phyloP scores from a whole-genome alignment of 2,888 invertebrate genomes.

The Epistrophella euchroma region DNA sequence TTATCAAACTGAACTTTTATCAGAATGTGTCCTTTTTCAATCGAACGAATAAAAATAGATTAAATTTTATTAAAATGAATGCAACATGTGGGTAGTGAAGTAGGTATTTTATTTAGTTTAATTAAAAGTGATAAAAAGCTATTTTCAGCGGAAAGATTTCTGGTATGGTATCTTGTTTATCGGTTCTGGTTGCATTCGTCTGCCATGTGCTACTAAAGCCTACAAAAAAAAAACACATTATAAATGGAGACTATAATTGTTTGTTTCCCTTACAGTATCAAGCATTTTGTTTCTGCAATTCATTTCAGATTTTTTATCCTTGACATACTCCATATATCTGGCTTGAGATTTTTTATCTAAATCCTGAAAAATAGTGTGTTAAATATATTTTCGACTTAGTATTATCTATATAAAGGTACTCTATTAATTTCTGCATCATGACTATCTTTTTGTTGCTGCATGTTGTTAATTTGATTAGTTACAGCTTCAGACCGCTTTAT shows the following conservation, averaged over 20 bases:
- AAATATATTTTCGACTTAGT: neutral
- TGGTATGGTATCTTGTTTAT: constrained; percentile 55
- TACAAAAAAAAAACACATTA: neutral
- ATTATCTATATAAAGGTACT: neutral
- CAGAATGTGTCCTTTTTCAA: constrained; percentile 17
- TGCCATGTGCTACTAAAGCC: constrained; percentile 49
- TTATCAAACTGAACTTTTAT: constrained; percentile 37
- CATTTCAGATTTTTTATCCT: constrained; percentile 48
- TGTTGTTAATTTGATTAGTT: constrained; percentile 1
- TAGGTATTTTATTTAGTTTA: constrained; percentile 30
- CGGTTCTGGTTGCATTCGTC: constrained; percentile 29
- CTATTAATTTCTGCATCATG: constrained; percentile 5
- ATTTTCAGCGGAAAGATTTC: constrained; percentile 53
- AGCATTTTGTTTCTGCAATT: constrained; percentile 49
- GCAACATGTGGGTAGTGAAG: neutral
- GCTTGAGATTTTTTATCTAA: constrained; percentile 14
- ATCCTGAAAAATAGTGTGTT: constrained; percentile 10
- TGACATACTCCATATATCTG: constrained; percentile 49
- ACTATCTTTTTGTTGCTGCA: constrained; percentile 35
- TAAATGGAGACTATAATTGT: neutral
- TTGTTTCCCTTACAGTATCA: constrained; percentile 41
- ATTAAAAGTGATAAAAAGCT: neutral
- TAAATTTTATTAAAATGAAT: constrained; percentile 28
- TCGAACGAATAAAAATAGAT: constrained; percentile 7
- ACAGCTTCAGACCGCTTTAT: constrained; percentile 19